phyloP scores from a whole-genome alignment of 2,797 vertebrate species.

The Acanthurus tractus region DNA sequence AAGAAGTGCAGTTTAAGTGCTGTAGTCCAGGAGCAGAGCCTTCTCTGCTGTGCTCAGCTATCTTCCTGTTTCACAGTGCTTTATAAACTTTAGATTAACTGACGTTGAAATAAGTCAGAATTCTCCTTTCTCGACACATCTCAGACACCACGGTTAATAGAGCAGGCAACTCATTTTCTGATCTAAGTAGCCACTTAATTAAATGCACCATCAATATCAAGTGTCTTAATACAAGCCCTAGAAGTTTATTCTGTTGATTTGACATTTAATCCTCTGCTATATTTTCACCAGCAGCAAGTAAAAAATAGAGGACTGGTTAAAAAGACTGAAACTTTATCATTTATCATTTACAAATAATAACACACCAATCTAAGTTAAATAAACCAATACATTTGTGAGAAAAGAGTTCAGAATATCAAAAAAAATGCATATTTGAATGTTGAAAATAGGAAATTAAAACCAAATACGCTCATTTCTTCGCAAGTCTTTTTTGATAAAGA shows the following conservation, averaged over 20 bases:
- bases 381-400: background rate
- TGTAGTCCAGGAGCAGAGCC: background rate
- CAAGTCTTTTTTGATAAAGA: slow-evolving; percentile 14
- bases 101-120: slow-evolving; percentile 9
- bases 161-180: slow-evolving; percentile 38
- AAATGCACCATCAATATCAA: slow-evolving; percentile 30
- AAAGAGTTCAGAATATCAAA: background rate
- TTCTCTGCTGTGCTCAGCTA: background rate
- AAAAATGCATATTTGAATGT: slow-evolving; percentile 1
- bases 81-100: slow-evolving; percentile 21
- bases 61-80: background rate
- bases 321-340: background rate
- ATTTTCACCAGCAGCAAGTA: slow-evolving; percentile 4
- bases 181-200: slow-evolving; percentile 37
- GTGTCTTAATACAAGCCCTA: slow-evolving; percentile 9
- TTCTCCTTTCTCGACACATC: slow-evolving; percentile 12
- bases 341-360: slow-evolving; percentile 9
- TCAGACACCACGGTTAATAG: slow-evolving; percentile 18
- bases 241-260: slow-evolving; percentile 24
- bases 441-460: slow-evolving; percentile 7
- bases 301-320: background rate
- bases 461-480: background rate
- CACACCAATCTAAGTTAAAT: slow-evolving; percentile 7
- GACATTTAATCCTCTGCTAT: slow-evolving; percentile 15
- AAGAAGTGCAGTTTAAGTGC: no score